These are phyloP conservation scores for Pelodiscus sinensis DNA, from an alignment of 2,113 vertebrate species.

Conservation along the genomic window DNA sequence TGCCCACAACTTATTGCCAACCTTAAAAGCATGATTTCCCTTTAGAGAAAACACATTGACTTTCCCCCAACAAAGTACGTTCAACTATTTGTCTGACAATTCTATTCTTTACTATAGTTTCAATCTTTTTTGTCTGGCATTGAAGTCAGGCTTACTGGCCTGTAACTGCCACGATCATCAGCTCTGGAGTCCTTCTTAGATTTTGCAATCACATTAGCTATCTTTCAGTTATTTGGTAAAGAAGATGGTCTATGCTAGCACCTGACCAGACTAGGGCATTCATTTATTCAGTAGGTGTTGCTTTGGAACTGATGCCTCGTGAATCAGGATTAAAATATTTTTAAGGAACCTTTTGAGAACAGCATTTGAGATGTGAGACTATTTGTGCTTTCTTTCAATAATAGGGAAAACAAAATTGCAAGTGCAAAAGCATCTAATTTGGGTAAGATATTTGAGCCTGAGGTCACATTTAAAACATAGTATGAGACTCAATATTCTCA, in stretches of 20 bases:
- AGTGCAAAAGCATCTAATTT: background rate
- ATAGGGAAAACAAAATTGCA: background rate
- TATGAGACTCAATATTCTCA: background rate
- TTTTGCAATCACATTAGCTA: too few relatives aligned
- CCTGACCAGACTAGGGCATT: background rate
- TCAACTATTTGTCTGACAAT: too few relatives aligned
- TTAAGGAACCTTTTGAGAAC: background rate
- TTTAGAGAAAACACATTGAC: too few relatives aligned
- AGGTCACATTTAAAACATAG: background rate
- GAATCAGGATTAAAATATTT: background rate
- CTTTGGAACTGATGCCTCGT: background rate
- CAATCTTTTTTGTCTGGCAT: too few relatives aligned
- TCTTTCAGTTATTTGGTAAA: too few relatives aligned
- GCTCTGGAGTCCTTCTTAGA: too few relatives aligned
- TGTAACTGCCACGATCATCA: too few relatives aligned
- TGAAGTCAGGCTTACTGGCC: too few relatives aligned
- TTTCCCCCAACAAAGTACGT: too few relatives aligned
- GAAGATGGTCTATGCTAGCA: background rate
- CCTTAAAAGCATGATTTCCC: too few relatives aligned
- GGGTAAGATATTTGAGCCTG: background rate
- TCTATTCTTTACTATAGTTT: too few relatives aligned
- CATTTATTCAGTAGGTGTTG: background rate
- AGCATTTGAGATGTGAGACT: background rate
- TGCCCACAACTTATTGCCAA: too few relatives aligned
- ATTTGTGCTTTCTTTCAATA: background rate